A percentile compares a stretch with the other conserved stretches of the same genome.
These are phyloP conservation scores for Saccopteryx leptura DNA, from an alignment of 2,113 vertebrate genomes.

Conservation along the genomic window DNA sequence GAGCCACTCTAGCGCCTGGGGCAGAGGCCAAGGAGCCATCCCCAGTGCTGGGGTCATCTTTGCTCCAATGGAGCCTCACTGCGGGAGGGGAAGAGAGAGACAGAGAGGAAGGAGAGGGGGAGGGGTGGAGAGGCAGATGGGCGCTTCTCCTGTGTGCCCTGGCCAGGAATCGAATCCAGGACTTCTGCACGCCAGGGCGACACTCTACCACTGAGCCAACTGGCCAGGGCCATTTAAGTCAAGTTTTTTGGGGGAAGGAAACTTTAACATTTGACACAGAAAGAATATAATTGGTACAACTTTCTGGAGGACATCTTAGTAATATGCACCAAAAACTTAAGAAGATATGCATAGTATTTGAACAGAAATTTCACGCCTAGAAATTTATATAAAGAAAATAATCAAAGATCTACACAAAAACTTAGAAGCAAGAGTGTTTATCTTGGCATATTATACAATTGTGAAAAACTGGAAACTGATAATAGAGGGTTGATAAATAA, in stretches of 20 bases:
- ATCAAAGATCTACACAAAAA: conserved; percentile 46
- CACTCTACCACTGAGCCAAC: too few species aligned
- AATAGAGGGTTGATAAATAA: conserved; percentile 35
- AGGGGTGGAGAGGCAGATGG: too few species aligned
- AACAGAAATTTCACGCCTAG: conserved; percentile 41
- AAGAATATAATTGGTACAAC: conserved; percentile 39
- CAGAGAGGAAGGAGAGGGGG: too few species aligned
- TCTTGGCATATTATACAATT: not conserved
- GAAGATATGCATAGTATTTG: conserved; percentile 47
- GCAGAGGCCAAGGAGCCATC: too few species aligned
- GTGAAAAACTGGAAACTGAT: conserved; percentile 39
- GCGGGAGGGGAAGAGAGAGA: too few species aligned
- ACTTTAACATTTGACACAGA: conserved; percentile 35
- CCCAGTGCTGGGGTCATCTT: too few species aligned
- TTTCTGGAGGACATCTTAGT: conserved; percentile 6
- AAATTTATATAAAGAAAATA: conserved; percentile 64
- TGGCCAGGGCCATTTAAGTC: too few species aligned
- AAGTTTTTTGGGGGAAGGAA: conserved; percentile 44
- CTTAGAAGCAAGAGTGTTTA: conserved; percentile 50
- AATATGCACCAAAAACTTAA: conserved; percentile 53
- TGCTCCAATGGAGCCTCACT: too few species aligned
- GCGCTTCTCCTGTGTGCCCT: too few species aligned
- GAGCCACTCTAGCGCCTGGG: too few species aligned
- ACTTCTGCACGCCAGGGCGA: too few species aligned
- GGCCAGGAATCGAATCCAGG: too few species aligned